Conservation (phyloP, 2,888 invertebrate genomes). For the Agrenia bidenticulata region DNA sequence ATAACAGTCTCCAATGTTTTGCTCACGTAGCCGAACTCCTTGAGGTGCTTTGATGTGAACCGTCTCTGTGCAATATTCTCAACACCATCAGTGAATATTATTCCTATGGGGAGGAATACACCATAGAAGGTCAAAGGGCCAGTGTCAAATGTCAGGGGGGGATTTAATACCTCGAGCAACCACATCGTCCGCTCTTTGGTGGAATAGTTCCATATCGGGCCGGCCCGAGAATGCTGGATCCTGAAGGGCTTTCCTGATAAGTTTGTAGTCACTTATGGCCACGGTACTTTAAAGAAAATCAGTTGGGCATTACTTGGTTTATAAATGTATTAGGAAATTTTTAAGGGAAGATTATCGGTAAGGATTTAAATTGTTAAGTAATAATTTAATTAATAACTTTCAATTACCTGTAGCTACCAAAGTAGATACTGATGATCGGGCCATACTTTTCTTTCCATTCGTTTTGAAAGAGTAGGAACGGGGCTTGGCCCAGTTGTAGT, state of each 20-base stretch:
- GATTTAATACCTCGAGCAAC: constrained; percentile 39
- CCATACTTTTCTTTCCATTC: constrained; percentile 42
- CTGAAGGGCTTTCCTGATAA: constrained; percentile 33
- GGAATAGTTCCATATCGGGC: constrained; percentile 43
- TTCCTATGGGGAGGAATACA: too few relatives aligned
- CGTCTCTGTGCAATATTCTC: constrained; percentile 45
- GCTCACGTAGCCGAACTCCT: constrained; percentile 45
- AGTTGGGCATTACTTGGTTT: background rate
- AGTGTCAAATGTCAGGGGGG: too few relatives aligned
- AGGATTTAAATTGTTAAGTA: background rate
- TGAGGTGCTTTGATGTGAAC: constrained; percentile 40
- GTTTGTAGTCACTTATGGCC: constrained; percentile 46
- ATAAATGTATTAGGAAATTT: constrained; percentile 6
- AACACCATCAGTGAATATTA: constrained; percentile 46
- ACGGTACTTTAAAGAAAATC: constrained; percentile 35
- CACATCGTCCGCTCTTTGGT: constrained; percentile 40
- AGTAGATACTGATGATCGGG: constrained; percentile 43
- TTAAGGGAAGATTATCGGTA: too few relatives aligned
- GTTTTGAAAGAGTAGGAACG: constrained; percentile 26
- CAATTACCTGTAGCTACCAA: constrained; percentile 46
- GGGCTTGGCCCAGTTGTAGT: constrained; percentile 35
- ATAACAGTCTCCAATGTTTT: constrained; percentile 34
- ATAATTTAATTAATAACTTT: background rate
- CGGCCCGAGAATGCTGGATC: constrained; percentile 38
- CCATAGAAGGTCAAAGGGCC: too few relatives aligned